A percentile compares a stretch with the other conserved stretches of the same genome.
These are phyloP conservation scores for Pelusios castaneus DNA, from an alignment of 2,113 vertebrate species.

Conservation along the genomic window DNA sequence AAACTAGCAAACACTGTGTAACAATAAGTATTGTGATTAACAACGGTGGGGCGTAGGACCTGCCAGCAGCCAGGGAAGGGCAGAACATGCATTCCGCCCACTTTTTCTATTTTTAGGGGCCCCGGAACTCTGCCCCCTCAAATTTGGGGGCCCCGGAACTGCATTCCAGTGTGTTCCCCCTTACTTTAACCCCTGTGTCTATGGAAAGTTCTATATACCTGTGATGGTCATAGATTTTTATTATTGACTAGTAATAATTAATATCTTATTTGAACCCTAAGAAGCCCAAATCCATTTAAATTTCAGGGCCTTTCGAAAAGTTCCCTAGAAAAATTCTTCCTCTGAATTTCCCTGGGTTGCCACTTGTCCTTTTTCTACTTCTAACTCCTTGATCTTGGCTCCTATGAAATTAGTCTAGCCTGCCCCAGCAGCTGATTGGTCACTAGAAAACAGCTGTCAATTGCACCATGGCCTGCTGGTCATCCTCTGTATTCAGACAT, in stretches of 20 bases:
- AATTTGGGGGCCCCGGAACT: too few species aligned
- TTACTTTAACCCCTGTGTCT: too few species aligned
- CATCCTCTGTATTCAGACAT: neutral
- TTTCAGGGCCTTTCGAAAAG: neutral
- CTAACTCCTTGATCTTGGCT: neutral
- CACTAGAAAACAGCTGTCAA: neutral
- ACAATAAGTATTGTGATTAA: too few species aligned
- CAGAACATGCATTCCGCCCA: too few species aligned
- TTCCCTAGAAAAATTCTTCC: neutral
- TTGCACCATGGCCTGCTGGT: neutral
- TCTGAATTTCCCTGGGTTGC: neutral
- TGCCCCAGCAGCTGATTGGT: neutral
- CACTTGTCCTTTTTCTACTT: neutral
- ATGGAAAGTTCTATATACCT: neutral
- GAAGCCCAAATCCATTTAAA: neutral
- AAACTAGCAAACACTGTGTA: too few species aligned
- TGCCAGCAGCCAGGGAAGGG: too few species aligned
- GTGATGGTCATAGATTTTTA: neutral
- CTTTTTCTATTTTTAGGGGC: too few species aligned
- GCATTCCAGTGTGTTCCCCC: too few species aligned
- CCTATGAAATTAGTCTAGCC: neutral
- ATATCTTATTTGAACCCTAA: neutral
- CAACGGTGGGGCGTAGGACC: too few species aligned
- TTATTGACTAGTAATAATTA: neutral
- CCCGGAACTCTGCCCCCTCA: too few species aligned